A percentile compares a stretch with the other conserved stretches of the same genome.
Evolutionary conservation across 1,140 invertebrate species (phyloP).

Genomic region (Ips typographus): DNA sequence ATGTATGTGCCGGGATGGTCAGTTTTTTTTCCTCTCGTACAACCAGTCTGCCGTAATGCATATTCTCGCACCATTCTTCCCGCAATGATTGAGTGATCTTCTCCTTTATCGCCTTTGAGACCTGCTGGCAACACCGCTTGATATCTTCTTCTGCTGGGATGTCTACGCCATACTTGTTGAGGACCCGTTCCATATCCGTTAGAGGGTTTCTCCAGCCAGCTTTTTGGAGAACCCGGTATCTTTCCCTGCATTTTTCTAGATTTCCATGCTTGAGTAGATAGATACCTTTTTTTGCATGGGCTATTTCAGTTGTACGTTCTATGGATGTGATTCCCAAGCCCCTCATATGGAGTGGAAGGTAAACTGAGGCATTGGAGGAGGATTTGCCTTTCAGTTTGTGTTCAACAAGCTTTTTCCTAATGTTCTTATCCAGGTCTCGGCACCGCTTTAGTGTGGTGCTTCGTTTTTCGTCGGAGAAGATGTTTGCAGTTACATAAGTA

Average conservation of each 20-base stretch:
- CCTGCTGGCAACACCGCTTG: slow-evolving; percentile 11
- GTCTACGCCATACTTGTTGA: no score
- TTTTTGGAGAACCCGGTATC: not conserved
- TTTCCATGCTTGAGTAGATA: not conserved
- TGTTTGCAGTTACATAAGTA: no score
- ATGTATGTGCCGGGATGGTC: no score
- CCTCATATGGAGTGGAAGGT: not conserved
- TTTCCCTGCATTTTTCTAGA: not conserved
- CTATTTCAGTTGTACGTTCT: slow-evolving; percentile 1
- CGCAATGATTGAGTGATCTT: slow-evolving; percentile 9
- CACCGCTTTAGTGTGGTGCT: no score
- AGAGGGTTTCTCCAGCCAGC: not conserved
- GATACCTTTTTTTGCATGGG: not conserved
- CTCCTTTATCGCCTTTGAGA: not conserved
- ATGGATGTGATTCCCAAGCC: not conserved
- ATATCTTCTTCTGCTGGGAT: not conserved
- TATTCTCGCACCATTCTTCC: not conserved
- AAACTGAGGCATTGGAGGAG: no score
- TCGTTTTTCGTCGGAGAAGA: no score
- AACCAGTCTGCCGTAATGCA: no score
- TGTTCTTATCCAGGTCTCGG: no score
- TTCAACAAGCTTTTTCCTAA: no score
- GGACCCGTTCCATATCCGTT: no score
- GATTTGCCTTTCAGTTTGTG: no score
- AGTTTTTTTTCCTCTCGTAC: no score